These are phyloP conservation scores for Urocyon cinereoargenteus DNA, from an alignment of 2,797 vertebrate genomes.

Conservation along the genomic window DNA sequence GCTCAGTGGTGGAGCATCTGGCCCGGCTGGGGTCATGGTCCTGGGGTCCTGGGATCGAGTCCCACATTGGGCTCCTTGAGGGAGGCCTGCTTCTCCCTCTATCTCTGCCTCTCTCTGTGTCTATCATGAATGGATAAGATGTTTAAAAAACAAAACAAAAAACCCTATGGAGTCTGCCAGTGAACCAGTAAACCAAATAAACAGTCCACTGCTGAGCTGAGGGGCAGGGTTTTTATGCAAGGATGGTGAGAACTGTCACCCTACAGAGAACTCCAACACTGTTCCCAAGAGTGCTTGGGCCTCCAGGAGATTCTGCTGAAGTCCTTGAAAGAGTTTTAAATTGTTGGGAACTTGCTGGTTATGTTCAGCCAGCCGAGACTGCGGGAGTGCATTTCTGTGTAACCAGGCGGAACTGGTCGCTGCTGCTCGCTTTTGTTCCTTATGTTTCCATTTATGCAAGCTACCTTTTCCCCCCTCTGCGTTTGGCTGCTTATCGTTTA, in stretches of 20 bases:
- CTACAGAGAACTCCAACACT: neutral
- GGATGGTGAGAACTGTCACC: neutral
- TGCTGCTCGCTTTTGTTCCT: conserved; percentile 3
- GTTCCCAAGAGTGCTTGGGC: neutral
- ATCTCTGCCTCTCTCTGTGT: too few species aligned
- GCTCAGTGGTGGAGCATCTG: too few species aligned
- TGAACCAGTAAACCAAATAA: conserved; percentile 17
- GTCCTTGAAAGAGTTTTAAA: neutral
- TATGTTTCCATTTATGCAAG: conserved; percentile 66
- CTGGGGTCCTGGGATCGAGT: too few species aligned
- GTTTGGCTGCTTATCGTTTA: conserved; percentile 22
- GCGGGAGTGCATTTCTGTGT: conserved; percentile 41
- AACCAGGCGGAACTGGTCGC: neutral
- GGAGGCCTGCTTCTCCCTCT: too few species aligned
- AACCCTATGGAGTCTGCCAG: neutral
- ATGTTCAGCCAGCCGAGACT: neutral
- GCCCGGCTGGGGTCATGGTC: too few species aligned
- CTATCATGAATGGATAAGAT: too few species aligned
- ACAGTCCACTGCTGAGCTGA: neutral
- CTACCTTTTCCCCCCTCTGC: neutral
- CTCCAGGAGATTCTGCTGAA: neutral
- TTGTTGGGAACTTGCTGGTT: neutral
- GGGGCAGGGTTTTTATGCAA: neutral
- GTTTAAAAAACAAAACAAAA: too few species aligned
- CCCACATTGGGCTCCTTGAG: too few species aligned